Base-by-base conservation (phyloP, 2,888 invertebrate genomes). In the Cryptus viduatorius region DNA sequence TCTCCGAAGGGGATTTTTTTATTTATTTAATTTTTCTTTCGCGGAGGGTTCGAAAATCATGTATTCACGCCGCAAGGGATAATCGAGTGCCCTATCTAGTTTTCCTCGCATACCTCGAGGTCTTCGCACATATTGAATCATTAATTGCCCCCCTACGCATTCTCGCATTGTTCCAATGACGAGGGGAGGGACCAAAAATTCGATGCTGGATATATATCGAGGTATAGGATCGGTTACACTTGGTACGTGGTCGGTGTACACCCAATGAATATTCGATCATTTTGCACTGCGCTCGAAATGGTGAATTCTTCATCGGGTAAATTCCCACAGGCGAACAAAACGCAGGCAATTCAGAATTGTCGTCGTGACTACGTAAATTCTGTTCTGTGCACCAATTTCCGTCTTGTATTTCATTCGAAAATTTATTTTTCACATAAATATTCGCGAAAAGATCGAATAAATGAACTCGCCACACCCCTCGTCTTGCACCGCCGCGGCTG, bases 271-370 rank as follows among this genome's bases (percentile, higher is more conserved):
- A 65, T 65, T 65, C 64, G 37, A 65, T 42, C 64, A 42, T 4
- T 37, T 65, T 14, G 14, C 64, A 3, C 10, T n/a, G n/a, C 16
- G 37, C 16, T 14, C 59, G 31, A 14, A 14, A 65, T n/a, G n/a
- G 42, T 65, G 64, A 65, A 65, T 65, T 65, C 64, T 65, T 65
- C 64, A 65, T 65, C 64, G 64, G 16, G 24, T 8, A 37, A 8
- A 37, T 65, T 65, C 37, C 64, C 19, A 42, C 64, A 16, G 64
- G 64, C 42, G 42, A 42, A 65, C 64, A 42, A 16, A 56, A 16
- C n/a, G 37, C 19, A 0, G 37, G 14, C 64, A 16, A 65, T 42
- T 19, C 14, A 37, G 37, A 42, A 65, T 65, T 16, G 64, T 65
- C 37, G 64, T 16, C 37, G 64, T 7, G 16, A 37, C 3, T 65